Base-by-base conservation (phyloP, 23 tunicate species). In the Clavelina lepadiformis region DNA sequence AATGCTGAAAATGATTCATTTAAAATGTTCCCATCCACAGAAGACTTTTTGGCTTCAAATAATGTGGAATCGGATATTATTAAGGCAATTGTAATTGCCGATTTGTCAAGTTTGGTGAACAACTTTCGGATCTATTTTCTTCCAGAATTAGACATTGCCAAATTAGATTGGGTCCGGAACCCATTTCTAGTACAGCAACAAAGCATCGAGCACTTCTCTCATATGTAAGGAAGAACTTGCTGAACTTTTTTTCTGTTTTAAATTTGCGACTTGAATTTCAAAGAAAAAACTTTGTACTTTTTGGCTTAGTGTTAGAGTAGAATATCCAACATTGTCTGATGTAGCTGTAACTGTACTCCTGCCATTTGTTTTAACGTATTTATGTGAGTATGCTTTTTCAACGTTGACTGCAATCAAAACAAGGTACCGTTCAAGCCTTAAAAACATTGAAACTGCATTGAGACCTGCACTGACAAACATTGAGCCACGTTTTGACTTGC, bases 171-270 rank as follows among this genome's bases (percentile, higher is more conserved):
- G 33, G 46, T 65, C 56, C 71, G 46, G 26, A 58, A 65, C 55
- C 34, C 71, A 38, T 45, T 65, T 65, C 55, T 5, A 37, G 55
- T 65, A 2, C 46, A 38, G 45, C 28, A 30, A 50, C 74, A 50
- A 68, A 68, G 38, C 41, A 49, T 21, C 74, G 46, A 68, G 60
- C 74, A 68, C 3, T 60, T 29, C 74, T 6, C 60, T 68, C 74
- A 50, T 29, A 58, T 15, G 38, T 58, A 4, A 58, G 32, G 65
- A 49, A 49, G 60, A 31, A 50, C 37, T 68, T 51, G 2, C 44
- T 31, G 59, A 49, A 3, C 23, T 38, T 26, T 68, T 60, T 68
- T 31, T 51, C 60, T 50, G 30, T 3, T 31, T 31, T 38, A 1
- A 68, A 68, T 38, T 33, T 51, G 74, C 50, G 60, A 50, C 50